A percentile compares a stretch with the other conserved stretches of the same genome.
These are phyloP conservation scores for Zaprionus nigranus DNA, from an alignment of 1,140 invertebrate species.

Conservation along the genomic window DNA sequence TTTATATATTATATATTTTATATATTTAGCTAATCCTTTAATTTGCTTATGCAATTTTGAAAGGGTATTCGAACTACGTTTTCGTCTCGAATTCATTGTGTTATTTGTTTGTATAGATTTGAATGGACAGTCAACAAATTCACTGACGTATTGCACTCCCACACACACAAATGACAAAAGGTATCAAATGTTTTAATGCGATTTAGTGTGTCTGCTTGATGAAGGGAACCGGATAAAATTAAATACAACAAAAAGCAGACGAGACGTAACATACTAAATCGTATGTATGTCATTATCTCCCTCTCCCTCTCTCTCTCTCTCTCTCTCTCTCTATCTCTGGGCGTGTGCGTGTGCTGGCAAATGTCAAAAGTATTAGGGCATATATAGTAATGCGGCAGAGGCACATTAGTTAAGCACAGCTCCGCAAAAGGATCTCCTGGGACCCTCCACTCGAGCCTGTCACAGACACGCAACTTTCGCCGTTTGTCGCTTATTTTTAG, in stretches of 20 bases:
- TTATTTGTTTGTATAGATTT: conserved; percentile 20
- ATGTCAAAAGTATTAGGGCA: conserved; percentile 45
- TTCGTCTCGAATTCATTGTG: background rate
- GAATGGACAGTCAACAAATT: conserved; percentile 23
- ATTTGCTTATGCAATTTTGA: background rate
- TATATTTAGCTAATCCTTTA: background rate
- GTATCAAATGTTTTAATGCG: conserved; percentile 43
- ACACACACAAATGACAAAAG: conserved; percentile 34
- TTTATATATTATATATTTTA: background rate
- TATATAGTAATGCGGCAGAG: background rate
- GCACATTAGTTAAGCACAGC: conserved; percentile 19
- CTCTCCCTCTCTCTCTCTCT: background rate
- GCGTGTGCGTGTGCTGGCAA: conserved; percentile 33
- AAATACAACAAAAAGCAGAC: conserved; percentile 15
- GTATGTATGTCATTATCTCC: background rate
- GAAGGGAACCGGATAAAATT: conserved; percentile 27
- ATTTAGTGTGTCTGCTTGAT: conserved; percentile 25
- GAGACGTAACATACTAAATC: background rate
- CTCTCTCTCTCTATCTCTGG: background rate
- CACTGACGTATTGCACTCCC: conserved; percentile 20
- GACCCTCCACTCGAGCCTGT: conserved; percentile 28
- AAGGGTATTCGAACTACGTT: background rate
- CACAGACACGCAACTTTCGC: conserved; percentile 36
- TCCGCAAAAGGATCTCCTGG: conserved; percentile 21
- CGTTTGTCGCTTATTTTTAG: conserved; percentile 41